Base-by-base conservation (phyloP, 2,797 vertebrate species). In the Gymnothorax reevesii region DNA sequence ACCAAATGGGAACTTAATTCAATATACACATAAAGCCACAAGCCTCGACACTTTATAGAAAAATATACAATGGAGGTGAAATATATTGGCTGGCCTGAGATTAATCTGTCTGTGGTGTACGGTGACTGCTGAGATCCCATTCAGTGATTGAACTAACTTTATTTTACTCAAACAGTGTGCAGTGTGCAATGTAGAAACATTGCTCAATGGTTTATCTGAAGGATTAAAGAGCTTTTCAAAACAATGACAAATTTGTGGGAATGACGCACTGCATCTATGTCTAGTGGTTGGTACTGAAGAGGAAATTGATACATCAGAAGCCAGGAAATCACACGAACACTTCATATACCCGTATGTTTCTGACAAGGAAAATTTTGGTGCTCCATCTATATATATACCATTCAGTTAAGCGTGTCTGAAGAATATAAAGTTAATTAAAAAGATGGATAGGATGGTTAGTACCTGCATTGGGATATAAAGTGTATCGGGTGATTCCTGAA, bases 21-120 rank as follows among this genome's bases (percentile, higher is more conserved):
- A 80, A 80, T 80, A 52, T 80, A 80, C 77, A 80, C 52, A 55
- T 54, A 80, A 80, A 25, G 55, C 77, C 77, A 77, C 49, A 80
- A 80, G 20, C 77, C 73, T 77, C 20, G 73, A 80, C n/a, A 80
- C 77, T 55, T 22, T 55, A 80, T 22, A 80, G 42, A 80, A n/a
- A 22, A 69, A 55, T 54, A 80, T 7, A 52, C 52, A 4, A 52
- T 54, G 77, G 77, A 80, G 9, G 20, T 80, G 77, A 80, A 80
- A 80, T 80, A 54, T 80, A 17, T 80, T 55, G 17, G 55, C 55
- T 80, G 52, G 52, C 22, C 73, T 77, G 13, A 49, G 73, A 77
- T 77, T 77, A 77, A 77, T 77, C 73, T 55, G 77, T 80, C 77
- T 22, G 77, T 33, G 22, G 77, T 80, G 22, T 80, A 80, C 52